A percentile compares a stretch with the other conserved stretches of the same genome.
phyloP scores from a whole-genome alignment of 2,113 vertebrate genomes.

The Lagopus leucura region DNA sequence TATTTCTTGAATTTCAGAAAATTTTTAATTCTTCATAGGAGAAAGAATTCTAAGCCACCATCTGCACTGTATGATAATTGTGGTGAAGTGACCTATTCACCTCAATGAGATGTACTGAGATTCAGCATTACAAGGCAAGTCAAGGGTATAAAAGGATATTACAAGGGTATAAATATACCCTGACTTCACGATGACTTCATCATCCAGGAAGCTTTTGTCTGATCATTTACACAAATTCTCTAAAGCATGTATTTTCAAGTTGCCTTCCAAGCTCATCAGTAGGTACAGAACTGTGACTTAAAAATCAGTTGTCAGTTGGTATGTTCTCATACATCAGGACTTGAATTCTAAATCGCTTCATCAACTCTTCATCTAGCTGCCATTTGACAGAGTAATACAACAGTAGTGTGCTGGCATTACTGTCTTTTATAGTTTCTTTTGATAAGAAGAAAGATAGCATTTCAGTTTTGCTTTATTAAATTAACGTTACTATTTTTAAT shows the following conservation, averaged over 20 bases:
- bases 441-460: background rate
- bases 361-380: background rate
- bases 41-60: background rate
- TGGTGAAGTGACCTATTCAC: background rate
- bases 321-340: background rate
- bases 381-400: background rate
- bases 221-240: background rate
- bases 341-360: background rate
- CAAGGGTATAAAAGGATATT: too few relatives aligned
- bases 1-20: background rate
- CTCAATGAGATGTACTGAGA: background rate
- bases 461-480: background rate
- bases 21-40: background rate
- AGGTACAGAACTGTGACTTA: background rate
- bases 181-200: background rate
- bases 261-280: background rate
- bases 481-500: background rate
- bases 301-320: background rate
- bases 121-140: background rate
- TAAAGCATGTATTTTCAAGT: background rate
- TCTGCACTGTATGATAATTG: background rate
- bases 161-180: background rate
- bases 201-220: background rate
- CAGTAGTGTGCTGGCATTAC: background rate
- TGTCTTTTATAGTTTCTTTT: background rate